Conservation (phyloP, 2,888 invertebrate genomes). For the Drosophila affinis region DNA sequence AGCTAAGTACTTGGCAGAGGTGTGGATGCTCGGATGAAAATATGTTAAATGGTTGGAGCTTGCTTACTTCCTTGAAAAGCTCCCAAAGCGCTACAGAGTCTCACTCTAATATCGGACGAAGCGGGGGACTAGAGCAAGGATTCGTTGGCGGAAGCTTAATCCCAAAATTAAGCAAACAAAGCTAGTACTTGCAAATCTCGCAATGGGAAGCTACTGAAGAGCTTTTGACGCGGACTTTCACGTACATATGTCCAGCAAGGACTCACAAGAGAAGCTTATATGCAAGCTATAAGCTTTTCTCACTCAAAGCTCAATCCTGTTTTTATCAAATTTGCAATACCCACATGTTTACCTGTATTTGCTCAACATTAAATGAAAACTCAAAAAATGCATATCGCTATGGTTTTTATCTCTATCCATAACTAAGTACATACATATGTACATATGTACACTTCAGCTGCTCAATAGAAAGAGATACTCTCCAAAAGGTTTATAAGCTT, state of each 20-base stretch:
- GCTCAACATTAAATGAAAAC: too few species aligned
- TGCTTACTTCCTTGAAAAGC: background rate
- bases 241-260: background rate
- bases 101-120: background rate
- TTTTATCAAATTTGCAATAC: too few species aligned
- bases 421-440: too few species aligned
- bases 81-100: background rate
- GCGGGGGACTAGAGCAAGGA: background rate
- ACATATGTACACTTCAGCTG: too few species aligned
- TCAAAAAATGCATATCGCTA: too few species aligned
- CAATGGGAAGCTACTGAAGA: background rate
- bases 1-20: background rate
- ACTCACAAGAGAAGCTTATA: background rate
- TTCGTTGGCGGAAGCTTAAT: background rate
- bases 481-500: background rate
- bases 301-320: background rate
- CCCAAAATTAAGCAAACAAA: too few species aligned
- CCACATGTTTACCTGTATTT: too few species aligned
- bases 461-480: background rate
- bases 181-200: too few species aligned
- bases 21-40: background rate
- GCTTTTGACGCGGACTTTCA: background rate
- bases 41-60: too few species aligned
- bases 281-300: background rate
- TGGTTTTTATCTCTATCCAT: too few species aligned